Conservation (phyloP, 2,797 vertebrate species). For the Malacoraja senta region DNA sequence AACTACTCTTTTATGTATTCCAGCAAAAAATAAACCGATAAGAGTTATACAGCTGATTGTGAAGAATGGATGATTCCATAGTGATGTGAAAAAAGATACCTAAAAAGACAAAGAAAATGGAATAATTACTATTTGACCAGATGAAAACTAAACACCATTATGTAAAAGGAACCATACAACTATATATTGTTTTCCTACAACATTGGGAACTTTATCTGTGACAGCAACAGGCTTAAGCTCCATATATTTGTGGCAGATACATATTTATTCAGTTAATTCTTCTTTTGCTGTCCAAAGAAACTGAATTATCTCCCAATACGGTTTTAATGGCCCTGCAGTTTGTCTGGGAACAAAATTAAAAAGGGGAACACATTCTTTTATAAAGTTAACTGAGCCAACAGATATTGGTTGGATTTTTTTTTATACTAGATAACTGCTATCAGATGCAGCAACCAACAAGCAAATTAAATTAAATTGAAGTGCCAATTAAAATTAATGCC, state of each 20-base stretch:
- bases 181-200: neutral
- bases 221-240: neutral
- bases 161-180: neutral
- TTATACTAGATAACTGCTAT: neutral
- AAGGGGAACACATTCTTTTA: neutral
- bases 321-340: neutral
- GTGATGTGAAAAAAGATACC: conserved; percentile 95
- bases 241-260: neutral
- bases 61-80: conserved; percentile 98
- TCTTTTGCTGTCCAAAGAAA: neutral
- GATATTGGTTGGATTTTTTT: neutral
- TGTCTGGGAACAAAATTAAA: neutral
- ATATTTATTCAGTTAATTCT: neutral
- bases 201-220: neutral
- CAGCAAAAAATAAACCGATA: conserved; percentile 96
- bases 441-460: neutral
- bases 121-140: neutral
- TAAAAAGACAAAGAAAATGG: conserved; percentile 49
- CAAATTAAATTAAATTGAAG: neutral
- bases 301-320: neutral
- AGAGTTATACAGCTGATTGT: conserved; percentile 95
- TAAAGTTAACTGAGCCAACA: no score
- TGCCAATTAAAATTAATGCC: neutral
- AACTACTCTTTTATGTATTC: conserved; percentile 96
- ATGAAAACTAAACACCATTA: neutral